These are phyloP conservation scores for Manis crassicaudata DNA, from an alignment of 2,797 vertebrate species.

Conservation along the genomic window DNA sequence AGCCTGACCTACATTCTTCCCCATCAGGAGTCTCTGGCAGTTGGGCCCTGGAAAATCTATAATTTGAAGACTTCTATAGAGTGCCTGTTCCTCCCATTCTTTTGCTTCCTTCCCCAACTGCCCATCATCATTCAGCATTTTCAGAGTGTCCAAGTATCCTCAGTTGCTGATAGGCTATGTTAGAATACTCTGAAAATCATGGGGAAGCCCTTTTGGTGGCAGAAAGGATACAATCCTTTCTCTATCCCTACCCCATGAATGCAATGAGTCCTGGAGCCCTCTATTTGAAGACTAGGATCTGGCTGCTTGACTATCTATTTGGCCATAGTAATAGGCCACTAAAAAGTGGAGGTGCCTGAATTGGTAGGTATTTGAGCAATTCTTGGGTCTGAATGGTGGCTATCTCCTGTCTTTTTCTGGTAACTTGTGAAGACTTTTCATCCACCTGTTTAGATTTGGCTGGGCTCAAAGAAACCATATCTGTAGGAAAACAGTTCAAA, in stretches of 20 bases:
- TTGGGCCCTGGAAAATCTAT: not conserved
- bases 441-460: not conserved
- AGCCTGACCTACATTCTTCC: not conserved
- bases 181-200: not conserved
- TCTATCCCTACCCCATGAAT: not conserved
- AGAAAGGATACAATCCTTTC: not conserved
- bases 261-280: not conserved
- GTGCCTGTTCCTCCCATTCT: not conserved
- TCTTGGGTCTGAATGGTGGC: not conserved
- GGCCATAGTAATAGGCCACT: not conserved
- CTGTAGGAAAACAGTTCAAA: not conserved
- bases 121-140: not conserved
- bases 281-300: not conserved
- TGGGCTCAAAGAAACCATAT: not conserved
- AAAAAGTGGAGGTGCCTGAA: not conserved
- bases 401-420: not conserved
- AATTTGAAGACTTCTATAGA: too few relatives aligned
- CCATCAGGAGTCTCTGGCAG: not conserved
- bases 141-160: not conserved
- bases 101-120: not conserved
- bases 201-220: not conserved
- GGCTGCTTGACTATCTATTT: not conserved
- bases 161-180: not conserved
- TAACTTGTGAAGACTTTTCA: not conserved
- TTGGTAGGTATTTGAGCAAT: not conserved